phyloP scores from a whole-genome alignment of 2,113 vertebrate species.

The Megatriorchis doriae region DNA sequence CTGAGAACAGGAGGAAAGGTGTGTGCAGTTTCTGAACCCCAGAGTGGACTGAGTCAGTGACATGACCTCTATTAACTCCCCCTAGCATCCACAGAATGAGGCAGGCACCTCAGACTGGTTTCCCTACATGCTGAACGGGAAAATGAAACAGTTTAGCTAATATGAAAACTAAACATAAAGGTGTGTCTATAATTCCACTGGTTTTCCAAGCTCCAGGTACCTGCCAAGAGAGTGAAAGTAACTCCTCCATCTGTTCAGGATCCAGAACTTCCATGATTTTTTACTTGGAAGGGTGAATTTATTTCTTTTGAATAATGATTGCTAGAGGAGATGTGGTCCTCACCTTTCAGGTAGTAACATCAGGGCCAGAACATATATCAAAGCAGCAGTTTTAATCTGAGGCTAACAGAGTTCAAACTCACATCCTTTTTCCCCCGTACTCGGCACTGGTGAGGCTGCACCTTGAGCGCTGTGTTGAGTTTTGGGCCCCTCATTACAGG shows the following conservation, averaged over 20 bases:
- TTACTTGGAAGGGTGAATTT: not conserved
- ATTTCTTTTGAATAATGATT: not conserved
- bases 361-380: not conserved
- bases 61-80: accelerated
- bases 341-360: not conserved
- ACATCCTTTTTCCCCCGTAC: not conserved
- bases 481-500: too few species aligned
- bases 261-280: not conserved
- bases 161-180: not conserved
- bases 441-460: too few species aligned
- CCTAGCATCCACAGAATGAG: not conserved
- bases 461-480: too few species aligned
- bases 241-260: not conserved
- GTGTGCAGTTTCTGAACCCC: not conserved
- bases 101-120: not conserved
- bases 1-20: not conserved
- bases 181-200: not conserved
- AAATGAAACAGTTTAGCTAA: not conserved
- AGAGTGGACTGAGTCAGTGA: not conserved
- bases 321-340: not conserved
- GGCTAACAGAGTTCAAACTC: not conserved
- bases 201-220: not conserved
- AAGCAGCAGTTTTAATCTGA: not conserved
- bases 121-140: not conserved
- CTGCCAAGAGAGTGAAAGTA: not conserved